Conservation (phyloP, 2,888 invertebrate species). For the Cyclophora punctaria region DNA sequence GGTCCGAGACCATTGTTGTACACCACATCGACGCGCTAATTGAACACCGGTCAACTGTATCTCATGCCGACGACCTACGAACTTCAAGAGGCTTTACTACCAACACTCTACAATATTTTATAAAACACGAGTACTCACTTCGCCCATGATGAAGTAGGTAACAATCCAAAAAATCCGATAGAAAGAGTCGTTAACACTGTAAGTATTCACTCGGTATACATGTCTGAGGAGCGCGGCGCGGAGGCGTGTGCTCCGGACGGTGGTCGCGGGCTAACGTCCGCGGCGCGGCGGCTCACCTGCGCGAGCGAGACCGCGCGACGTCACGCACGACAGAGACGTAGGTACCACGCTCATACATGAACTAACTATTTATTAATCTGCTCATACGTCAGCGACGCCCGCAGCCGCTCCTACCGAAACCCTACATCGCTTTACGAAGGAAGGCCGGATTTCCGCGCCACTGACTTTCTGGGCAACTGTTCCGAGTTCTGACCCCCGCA, state of each 20-base stretch:
- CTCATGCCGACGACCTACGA: constrained; percentile 63
- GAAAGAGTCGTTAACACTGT: neutral
- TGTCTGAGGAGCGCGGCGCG: constrained; percentile 15
- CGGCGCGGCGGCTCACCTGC: constrained; percentile 37
- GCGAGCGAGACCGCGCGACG: constrained; percentile 41
- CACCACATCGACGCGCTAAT: constrained; percentile 39
- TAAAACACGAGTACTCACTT: constrained; percentile 51
- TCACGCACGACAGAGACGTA: constrained; percentile 29
- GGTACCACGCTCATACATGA: constrained; percentile 17
- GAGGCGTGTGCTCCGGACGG: constrained; percentile 42
- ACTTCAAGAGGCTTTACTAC: constrained; percentile 22
- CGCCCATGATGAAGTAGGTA: constrained; percentile 51
- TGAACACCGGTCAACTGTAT: constrained; percentile 28
- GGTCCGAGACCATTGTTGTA: constrained; percentile 31
- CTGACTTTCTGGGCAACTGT: constrained; percentile 41
- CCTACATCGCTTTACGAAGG: too few species aligned
- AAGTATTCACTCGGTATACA: neutral
- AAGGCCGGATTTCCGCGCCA: constrained; percentile 58
- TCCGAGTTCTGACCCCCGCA: constrained; percentile 30
- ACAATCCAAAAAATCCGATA: constrained; percentile 21
- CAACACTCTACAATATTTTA: constrained; percentile 24
- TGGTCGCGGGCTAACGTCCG: constrained; percentile 64
- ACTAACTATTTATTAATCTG: constrained; percentile 17
- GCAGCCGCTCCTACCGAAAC: constrained; percentile 4
- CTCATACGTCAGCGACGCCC: constrained; percentile 32